Evolutionary conservation across 2,113 vertebrate species (phyloP).

Genomic region (Chroicocephalus ridibundus): DNA sequence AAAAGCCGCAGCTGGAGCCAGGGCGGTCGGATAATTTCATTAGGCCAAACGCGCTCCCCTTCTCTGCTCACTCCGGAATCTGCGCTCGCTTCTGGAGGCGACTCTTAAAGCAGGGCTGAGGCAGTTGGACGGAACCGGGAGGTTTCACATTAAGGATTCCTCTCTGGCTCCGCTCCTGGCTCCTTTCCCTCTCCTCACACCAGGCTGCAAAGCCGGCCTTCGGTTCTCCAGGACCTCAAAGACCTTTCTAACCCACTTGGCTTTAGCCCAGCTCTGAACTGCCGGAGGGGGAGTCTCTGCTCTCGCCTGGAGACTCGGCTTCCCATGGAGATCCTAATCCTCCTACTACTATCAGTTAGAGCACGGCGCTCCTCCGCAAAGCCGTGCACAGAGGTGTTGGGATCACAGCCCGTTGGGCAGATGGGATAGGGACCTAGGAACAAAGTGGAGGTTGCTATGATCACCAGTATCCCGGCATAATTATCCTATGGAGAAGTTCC

Average conservation of each 20-base stretch:
- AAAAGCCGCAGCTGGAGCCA: background rate
- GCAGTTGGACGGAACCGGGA: background rate
- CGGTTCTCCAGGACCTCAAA: background rate
- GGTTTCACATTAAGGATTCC: background rate
- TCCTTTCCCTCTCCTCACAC: background rate
- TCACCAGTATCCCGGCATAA: background rate
- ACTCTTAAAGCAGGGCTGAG: background rate
- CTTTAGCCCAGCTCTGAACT: background rate
- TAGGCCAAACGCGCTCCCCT: background rate
- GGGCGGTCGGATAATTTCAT: background rate
- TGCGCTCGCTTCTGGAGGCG: background rate
- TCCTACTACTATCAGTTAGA: fast-evolving
- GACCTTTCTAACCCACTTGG: conserved; percentile 40
- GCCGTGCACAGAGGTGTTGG: background rate
- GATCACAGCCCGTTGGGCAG: background rate
- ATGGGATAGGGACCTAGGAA: background rate
- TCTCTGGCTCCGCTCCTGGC: background rate
- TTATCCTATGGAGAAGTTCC: background rate
- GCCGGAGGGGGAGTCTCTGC: background rate
- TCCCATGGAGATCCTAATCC: background rate
- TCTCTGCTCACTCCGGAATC: background rate
- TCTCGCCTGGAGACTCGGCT: background rate
- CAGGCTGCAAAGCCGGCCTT: background rate
- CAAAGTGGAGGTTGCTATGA: background rate
- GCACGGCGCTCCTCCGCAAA: background rate